These are phyloP conservation scores for Luperina testacea DNA, from an alignment of 2,888 invertebrate genomes.

Conservation along the genomic window DNA sequence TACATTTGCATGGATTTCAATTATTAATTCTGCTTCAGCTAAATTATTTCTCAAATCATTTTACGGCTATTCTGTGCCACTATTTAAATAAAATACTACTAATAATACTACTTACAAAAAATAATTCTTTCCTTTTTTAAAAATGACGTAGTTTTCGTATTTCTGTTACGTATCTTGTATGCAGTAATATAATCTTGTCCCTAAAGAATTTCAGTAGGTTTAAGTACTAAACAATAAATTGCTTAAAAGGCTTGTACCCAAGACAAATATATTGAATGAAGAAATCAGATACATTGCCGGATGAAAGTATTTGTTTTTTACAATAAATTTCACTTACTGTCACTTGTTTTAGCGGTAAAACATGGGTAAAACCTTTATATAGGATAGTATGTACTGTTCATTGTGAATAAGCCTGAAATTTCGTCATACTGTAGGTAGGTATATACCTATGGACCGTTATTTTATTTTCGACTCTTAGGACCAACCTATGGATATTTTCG, in stretches of 20 bases:
- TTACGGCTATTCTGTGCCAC: not conserved
- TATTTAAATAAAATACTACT: not conserved
- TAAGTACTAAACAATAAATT: constrained; percentile 42
- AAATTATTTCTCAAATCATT: not conserved
- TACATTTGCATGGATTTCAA: not conserved
- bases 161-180: constrained; percentile 1
- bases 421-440: not conserved
- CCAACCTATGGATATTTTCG: too few species aligned
- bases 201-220: constrained; percentile 32
- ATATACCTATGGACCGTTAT: not conserved
- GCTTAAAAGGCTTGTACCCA: not conserved
- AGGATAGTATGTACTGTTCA: not conserved
- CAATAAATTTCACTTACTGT: constrained; percentile 50
- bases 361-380: not conserved
- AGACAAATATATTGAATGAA: constrained; percentile 10
- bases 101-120: not conserved
- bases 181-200: constrained; percentile 24
- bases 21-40: not conserved
- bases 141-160: constrained; percentile 9
- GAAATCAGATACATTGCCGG: constrained; percentile 47
- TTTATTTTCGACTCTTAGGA: constrained; percentile 8
- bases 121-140: not conserved
- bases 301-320: constrained; percentile 13
- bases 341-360: constrained; percentile 4
- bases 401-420: constrained; percentile 6